Evolutionary conservation across 2,113 vertebrate species (phyloP), one percentile per base, ranked within the genome.

Genomic region (Syngnathus typhle): DNA sequence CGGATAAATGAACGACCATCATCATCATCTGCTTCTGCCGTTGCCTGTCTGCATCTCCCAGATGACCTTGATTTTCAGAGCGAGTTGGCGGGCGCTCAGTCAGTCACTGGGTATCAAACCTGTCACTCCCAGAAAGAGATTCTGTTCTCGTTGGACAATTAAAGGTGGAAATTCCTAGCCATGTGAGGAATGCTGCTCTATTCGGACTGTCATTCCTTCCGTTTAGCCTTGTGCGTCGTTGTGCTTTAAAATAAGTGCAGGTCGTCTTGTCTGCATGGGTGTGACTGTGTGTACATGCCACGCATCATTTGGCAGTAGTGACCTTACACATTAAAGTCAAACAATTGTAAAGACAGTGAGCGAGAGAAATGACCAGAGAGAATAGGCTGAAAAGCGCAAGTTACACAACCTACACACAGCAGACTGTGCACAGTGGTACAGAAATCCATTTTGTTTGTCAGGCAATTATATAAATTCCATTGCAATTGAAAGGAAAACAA

Each of bases 161-260:
- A 63, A n/a, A 72, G 3, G 71, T 78, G 79, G 81, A 83, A 80
- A 82, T 69, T 82, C 76, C 74, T 74, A 80, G 71, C 70, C 68
- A 85, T 84, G 72, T 59, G 37, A 82, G 69, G 78, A 86, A 85
- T 80, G 82, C 67, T 1, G 65, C 46, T 7, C 60, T 61, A 63
- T 68, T 73, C 71, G 32, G 61, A 47, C 44, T 44, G 71, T 58
- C 71, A 64, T 60, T 51, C 68, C 68, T 78, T 60, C 71, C 76
- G 72, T 67, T 41, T 67, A 66, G 64, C 70, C 66, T 43, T 55
- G 61, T 59, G 39, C 65, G 69, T 61, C 66, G 73, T 75, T 70
- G 38, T 3, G 7, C 38, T 60, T 65, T 46, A 41, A 61, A 68
- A 49, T 65, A 16, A 62, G 70, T 52, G 41, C 56, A 43, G 46